Conservation (phyloP, 2,888 invertebrate genomes). For the Agelastica alni region DNA sequence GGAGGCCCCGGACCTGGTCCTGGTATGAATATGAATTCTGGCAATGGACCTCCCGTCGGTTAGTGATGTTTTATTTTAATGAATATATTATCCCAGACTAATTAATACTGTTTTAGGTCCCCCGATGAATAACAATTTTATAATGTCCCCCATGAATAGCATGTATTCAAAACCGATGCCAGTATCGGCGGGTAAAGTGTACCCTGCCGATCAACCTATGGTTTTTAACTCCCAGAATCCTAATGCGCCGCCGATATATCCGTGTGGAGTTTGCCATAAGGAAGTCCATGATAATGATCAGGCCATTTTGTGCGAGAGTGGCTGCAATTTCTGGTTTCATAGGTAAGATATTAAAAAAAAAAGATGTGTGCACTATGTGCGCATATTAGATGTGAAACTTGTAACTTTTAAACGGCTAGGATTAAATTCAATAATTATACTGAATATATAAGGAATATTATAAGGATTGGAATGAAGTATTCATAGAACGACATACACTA, state of each 20-base stretch:
- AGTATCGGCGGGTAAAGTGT: slow-evolving; percentile 88
- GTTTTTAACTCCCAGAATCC: slow-evolving; percentile 98
- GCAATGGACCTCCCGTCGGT: slow-evolving; percentile 42
- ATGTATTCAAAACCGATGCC: slow-evolving; percentile 88
- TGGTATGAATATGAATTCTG: slow-evolving; percentile 42
- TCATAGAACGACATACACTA: no score
- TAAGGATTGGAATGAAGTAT: no score
- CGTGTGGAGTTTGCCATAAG: slow-evolving; percentile 96
- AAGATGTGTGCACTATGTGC: no score
- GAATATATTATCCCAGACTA: neutral
- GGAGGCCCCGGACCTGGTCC: slow-evolving; percentile 39
- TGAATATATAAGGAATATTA: no score
- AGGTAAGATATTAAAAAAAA: no score
- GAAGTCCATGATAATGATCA: slow-evolving; percentile 99
- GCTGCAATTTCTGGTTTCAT: slow-evolving; percentile 99
- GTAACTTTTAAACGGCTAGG: no score
- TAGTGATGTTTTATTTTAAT: slow-evolving; percentile 4
- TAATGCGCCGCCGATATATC: slow-evolving; percentile 97
- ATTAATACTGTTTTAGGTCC: slow-evolving; percentile 51
- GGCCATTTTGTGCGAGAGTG: slow-evolving; percentile 95
- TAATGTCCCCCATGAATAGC: slow-evolving; percentile 56
- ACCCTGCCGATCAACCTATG: slow-evolving; percentile 95
- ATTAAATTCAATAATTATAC: no score
- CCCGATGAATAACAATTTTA: slow-evolving; percentile 55
- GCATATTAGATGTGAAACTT: no score